phyloP scores from a whole-genome alignment of 2,888 invertebrate species.

The Sericinus montela region DNA sequence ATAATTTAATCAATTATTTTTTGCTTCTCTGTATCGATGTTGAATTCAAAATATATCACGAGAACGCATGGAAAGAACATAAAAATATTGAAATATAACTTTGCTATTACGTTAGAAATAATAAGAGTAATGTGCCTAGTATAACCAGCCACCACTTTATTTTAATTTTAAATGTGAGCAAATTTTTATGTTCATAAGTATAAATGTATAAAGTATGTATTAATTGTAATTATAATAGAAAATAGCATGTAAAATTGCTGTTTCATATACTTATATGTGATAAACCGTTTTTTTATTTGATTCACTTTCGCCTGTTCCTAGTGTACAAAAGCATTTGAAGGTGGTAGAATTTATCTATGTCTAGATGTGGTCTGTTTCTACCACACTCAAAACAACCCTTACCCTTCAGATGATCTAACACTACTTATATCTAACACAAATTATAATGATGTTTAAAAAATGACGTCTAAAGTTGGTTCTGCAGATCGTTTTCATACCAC shows the following conservation, averaged over 20 bases:
- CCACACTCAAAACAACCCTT: too few relatives aligned
- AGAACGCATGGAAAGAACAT: neutral
- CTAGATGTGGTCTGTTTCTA: too few relatives aligned
- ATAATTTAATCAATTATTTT: slow-evolving; percentile 16
- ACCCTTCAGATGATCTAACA: too few relatives aligned
- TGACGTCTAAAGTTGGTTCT: too few relatives aligned
- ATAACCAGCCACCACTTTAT: too few relatives aligned
- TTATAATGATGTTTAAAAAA: too few relatives aligned
- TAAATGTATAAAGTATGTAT: neutral
- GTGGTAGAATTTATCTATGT: too few relatives aligned
- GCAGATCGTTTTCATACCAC: too few relatives aligned
- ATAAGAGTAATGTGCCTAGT: neutral
- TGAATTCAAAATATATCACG: neutral
- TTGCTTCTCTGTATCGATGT: neutral
- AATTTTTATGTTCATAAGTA: neutral
- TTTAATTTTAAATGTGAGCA: neutral
- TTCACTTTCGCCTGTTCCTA: neutral
- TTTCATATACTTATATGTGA: slow-evolving; percentile 3
- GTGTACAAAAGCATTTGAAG: too few relatives aligned
- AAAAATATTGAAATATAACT: neutral
- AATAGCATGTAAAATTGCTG: neutral
- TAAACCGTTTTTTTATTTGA: neutral
- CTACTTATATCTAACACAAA: too few relatives aligned
- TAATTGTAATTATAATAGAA: neutral
- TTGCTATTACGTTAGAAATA: neutral